Conservation (phyloP, 2,888 invertebrate species). For the Cryptocheilus praepositus region DNA sequence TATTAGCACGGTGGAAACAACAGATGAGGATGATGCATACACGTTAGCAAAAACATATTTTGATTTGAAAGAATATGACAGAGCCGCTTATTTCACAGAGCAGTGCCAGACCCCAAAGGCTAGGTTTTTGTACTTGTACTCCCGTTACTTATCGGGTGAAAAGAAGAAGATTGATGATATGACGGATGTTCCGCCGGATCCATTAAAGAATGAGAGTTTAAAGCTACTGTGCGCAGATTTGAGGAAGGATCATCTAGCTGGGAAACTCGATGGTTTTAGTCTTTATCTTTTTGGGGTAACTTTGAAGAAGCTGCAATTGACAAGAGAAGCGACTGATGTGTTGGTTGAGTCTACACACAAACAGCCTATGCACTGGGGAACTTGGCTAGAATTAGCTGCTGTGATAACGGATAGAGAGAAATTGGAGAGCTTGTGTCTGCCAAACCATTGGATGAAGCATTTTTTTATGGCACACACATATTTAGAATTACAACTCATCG, state of each 20-base stretch:
- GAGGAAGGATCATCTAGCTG: constrained; percentile 78
- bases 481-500: constrained; percentile 91
- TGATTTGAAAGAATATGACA: constrained; percentile 92
- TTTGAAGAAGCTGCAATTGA: constrained; percentile 89
- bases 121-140: constrained; percentile 89
- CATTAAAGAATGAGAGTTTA: constrained; percentile 76
- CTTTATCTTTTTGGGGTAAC: constrained; percentile 94
- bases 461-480: constrained; percentile 94
- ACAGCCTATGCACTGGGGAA: constrained; percentile 94
- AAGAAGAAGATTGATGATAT: constrained; percentile 92
- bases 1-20: constrained; percentile 75
- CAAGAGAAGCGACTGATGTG: constrained; percentile 85
- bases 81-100: constrained; percentile 88
- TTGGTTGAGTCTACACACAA: constrained; percentile 86
- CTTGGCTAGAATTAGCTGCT: constrained; percentile 94
- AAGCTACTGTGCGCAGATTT: constrained; percentile 78
- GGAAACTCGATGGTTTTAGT: constrained; percentile 89
- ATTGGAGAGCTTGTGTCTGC: constrained; percentile 80
- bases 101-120: constrained; percentile 83
- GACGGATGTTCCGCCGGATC: constrained; percentile 82
- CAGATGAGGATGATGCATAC: constrained; percentile 84
- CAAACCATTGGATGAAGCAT: constrained; percentile 95
- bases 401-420: constrained; percentile 90
- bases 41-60: constrained; percentile 91
- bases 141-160: constrained; percentile 91